Conservation (phyloP, 2,113 vertebrate species). For the Colistium nudipinnis region DNA sequence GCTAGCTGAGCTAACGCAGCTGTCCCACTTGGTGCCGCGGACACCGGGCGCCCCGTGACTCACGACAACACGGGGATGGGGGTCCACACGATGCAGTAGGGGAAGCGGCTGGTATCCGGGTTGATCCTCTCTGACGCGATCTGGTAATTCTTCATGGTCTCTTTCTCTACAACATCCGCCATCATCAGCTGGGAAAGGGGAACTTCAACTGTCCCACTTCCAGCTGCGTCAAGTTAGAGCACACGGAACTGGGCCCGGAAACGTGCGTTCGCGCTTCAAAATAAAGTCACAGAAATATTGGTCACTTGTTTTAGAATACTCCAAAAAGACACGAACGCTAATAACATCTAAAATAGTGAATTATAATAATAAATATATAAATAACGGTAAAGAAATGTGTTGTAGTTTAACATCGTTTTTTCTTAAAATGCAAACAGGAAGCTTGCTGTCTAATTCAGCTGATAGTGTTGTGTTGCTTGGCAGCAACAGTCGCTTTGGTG, state of each 20-base stretch:
- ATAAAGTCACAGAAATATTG: conserved; percentile 2
- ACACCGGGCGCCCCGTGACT: conserved; percentile 70
- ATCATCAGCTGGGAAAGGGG: conserved; percentile 81
- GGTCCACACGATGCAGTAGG: conserved; percentile 95
- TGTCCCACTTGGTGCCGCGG: conserved; percentile 40
- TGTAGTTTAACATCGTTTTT: not conserved
- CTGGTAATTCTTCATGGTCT: conserved; percentile 86
- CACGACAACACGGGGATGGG: conserved; percentile 96
- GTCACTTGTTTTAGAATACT: no score
- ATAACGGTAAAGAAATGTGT: not conserved
- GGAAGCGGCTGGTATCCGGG: conserved; percentile 86
- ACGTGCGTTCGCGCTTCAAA: not conserved
- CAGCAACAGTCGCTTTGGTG: conserved; percentile 24
- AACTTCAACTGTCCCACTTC: conserved; percentile 72
- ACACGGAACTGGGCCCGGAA: not conserved
- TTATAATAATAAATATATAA: no score
- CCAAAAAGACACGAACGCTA: no score
- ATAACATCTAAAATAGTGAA: no score
- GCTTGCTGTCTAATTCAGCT: not conserved
- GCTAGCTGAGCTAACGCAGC: conserved; percentile 54
- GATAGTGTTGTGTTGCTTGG: not conserved
- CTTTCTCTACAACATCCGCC: conserved; percentile 89
- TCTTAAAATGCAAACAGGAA: conserved; percentile 26
- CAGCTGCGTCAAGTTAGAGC: not conserved
- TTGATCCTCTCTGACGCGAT: conserved; percentile 82